These are phyloP conservation scores for Yponomeuta cagnagella DNA, from an alignment of 2,888 invertebrate species.

Conservation along the genomic window DNA sequence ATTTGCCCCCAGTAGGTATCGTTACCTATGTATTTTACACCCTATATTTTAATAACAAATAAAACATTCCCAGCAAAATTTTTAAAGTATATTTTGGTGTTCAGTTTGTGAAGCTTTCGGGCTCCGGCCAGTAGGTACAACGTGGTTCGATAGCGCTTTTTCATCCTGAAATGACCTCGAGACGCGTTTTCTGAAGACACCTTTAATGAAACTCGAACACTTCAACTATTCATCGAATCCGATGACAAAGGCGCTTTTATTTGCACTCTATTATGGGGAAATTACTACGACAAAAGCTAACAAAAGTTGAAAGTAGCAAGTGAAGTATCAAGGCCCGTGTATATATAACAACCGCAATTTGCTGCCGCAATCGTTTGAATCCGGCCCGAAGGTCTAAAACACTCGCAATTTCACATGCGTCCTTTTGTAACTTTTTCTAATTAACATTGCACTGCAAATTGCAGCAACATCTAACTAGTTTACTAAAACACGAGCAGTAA, in stretches of 20 bases:
- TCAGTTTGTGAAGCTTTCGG: too few species aligned
- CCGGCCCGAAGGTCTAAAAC: too few species aligned
- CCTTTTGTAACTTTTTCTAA: not conserved
- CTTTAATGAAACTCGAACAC: conserved; percentile 2
- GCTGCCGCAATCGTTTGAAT: too few species aligned
- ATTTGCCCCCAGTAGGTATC: too few species aligned
- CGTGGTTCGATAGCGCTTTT: not conserved
- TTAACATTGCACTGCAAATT: not conserved
- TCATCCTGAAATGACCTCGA: conserved; percentile 6
- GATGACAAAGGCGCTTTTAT: conserved; percentile 9
- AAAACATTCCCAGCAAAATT: too few species aligned
- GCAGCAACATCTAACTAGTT: not conserved
- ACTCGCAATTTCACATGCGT: too few species aligned
- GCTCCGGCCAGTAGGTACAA: too few species aligned
- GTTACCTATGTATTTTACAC: too few species aligned
- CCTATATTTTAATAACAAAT: too few species aligned
- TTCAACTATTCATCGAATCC: conserved; percentile 11
- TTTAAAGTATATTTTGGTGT: too few species aligned
- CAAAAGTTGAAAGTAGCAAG: not conserved
- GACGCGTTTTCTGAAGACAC: not conserved
- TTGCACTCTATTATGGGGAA: conserved; percentile 1
- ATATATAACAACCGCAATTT: too few species aligned
- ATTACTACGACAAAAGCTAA: not conserved
- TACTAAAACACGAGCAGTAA: not conserved
- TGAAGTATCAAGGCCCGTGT: not conserved